Percentiles rank a stretch among this genome's conserved stretches.
phyloP scores from a whole-genome alignment of 2,797 vertebrate genomes.

The Pseudopleuronectes americanus region DNA sequence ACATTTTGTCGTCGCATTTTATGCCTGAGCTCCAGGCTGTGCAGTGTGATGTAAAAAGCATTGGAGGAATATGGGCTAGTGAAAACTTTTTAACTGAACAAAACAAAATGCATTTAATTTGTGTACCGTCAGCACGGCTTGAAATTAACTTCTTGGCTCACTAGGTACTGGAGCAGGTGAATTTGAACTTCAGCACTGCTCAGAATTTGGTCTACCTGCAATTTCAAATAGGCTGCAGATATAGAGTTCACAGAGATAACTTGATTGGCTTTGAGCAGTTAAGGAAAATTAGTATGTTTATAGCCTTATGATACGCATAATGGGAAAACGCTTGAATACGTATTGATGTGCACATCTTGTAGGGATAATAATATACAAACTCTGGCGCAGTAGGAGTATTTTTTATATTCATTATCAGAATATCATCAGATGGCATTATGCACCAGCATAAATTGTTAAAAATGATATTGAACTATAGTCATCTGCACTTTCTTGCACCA shows the following conservation, averaged over 20 bases:
- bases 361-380: background rate
- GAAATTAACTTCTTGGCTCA: conserved; percentile 70
- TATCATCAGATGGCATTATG: no score
- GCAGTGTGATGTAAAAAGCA: conserved; percentile 58
- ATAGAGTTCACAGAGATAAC: conserved; percentile 6
- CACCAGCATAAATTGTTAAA: no score
- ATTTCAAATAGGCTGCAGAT: background rate
- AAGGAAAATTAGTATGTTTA: background rate
- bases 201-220: conserved; percentile 30
- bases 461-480: no score
- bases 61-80: conserved; percentile 44
- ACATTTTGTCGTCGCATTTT: conserved; percentile 61
- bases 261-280: background rate
- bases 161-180: conserved; percentile 48
- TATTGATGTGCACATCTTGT: conserved; percentile 2
- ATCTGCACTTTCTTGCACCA: no score
- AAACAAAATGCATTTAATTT: conserved; percentile 62
- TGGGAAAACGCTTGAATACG: background rate
- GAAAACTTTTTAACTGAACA: conserved; percentile 64
- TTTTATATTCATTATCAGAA: background rate
- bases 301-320: background rate
- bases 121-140: conserved; percentile 62
- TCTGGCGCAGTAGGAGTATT: conserved; percentile 2
- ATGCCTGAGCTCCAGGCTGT: conserved; percentile 47
- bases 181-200: conserved; percentile 42